Percentiles rank a stretch among this genome's conserved stretches.
Evolutionary conservation across 1,140 invertebrate species (phyloP).

Genomic region (Drosophila mojavensis): DNA sequence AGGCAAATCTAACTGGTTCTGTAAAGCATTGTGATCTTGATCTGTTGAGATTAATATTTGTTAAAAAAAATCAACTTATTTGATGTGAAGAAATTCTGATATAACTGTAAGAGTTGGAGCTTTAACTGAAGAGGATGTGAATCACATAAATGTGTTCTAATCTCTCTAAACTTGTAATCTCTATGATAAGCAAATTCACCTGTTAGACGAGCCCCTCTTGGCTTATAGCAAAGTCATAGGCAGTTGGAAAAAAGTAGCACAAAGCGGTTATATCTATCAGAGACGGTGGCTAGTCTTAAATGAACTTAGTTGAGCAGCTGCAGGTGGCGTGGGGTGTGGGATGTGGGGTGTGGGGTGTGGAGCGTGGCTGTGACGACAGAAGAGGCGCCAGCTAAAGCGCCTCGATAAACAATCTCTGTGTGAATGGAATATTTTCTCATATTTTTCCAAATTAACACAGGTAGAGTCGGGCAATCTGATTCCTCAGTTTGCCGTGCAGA

Average conservation of each 20-base stretch:
- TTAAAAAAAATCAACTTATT: background rate
- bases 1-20: background rate
- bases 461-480: constrained; percentile 41
- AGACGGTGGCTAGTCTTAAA: constrained; percentile 1
- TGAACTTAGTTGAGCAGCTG: background rate
- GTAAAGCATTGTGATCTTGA: background rate
- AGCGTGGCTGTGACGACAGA: constrained; percentile 14
- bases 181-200: constrained; percentile 41
- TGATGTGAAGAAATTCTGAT: too few species aligned
- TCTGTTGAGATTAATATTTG: too few species aligned
- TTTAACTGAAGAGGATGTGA: too few species aligned
- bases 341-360: background rate
- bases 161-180: background rate
- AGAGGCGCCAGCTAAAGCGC: constrained; percentile 5
- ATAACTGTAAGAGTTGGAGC: background rate
- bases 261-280: constrained; percentile 11
- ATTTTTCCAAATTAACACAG: background rate
- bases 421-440: constrained; percentile 61
- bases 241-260: constrained; percentile 13
- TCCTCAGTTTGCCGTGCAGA: constrained; percentile 35
- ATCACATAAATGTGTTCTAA: background rate
- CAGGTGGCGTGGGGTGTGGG: background rate
- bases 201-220: constrained; percentile 59
- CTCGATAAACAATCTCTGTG: constrained; percentile 27
- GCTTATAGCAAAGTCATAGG: background rate